Evolutionary conservation across 2,888 invertebrate species (phyloP).

Genomic region (Acanthosepion lycidas): DNA sequence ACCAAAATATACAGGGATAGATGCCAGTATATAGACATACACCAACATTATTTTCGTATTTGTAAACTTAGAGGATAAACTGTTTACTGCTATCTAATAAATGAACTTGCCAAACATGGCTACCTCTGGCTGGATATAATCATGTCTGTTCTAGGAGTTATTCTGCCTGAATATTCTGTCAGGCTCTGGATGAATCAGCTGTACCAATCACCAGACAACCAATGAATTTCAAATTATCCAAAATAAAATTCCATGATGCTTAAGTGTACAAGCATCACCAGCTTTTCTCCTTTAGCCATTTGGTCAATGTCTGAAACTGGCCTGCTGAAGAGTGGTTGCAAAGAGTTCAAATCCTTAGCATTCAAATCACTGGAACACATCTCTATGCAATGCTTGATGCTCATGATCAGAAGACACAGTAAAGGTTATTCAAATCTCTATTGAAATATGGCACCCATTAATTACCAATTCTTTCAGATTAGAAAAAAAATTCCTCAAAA

Average conservation of each 20-base stretch:
- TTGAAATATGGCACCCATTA: neutral
- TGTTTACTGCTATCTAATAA: neutral
- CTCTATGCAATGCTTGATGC: neutral
- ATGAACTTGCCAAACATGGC: neutral
- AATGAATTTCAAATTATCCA: neutral
- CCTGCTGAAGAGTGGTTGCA: neutral
- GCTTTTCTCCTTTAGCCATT: neutral
- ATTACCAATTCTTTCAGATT: neutral
- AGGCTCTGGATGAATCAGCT: neutral
- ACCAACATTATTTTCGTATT: neutral
- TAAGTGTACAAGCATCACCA: neutral
- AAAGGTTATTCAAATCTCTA: neutral
- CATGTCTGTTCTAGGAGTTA: neutral
- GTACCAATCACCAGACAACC: neutral
- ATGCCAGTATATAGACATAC: neutral
- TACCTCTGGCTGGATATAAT: neutral
- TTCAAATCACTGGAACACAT: neutral
- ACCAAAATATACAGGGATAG: neutral
- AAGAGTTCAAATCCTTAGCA: neutral
- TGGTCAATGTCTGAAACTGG: too few relatives aligned
- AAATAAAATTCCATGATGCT: neutral
- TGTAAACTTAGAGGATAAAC: neutral
- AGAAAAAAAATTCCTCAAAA: neutral
- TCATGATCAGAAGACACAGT: neutral
- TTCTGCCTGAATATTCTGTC: neutral